A percentile compares a stretch with the other conserved stretches of the same genome.
phyloP scores from a whole-genome alignment of 2,797 vertebrate species.

The Clarias laeviceps region DNA sequence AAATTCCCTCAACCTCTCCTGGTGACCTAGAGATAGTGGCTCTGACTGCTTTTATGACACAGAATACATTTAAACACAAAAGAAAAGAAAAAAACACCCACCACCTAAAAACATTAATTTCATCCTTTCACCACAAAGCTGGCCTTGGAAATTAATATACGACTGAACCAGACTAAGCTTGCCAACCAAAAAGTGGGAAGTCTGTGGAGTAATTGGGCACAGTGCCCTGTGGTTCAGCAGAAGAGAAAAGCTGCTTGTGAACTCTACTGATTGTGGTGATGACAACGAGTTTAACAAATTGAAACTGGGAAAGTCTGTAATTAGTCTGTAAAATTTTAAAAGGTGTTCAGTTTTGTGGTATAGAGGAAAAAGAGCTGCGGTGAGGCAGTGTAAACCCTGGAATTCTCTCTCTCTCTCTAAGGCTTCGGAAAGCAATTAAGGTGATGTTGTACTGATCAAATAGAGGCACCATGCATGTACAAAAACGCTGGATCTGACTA shows the following conservation, averaged over 20 bases:
- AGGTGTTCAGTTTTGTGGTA: conserved; percentile 52
- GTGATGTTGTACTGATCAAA: conserved; percentile 75
- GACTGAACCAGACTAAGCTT: conserved; percentile 44
- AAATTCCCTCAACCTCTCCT: conserved; percentile 45
- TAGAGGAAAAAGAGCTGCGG: conserved; percentile 51
- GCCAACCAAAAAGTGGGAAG: conserved; percentile 43
- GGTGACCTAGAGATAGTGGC: conserved; percentile 55
- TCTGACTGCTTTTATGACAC: conserved; percentile 58
- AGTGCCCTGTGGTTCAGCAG: conserved; percentile 60
- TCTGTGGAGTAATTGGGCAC: conserved; percentile 24
- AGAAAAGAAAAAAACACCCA: conserved; percentile 36
- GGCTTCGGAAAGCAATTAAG: conserved; percentile 80
- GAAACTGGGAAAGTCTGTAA: conserved; percentile 73
- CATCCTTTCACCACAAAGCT: conserved; percentile 46
- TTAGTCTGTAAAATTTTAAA: conserved; percentile 56
- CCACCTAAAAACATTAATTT: conserved; percentile 53
- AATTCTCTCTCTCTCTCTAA: conserved; percentile 50
- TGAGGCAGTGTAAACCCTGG: conserved; percentile 39
- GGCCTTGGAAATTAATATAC: conserved; percentile 58
- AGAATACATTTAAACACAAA: conserved; percentile 57
- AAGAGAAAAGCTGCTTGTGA: conserved; percentile 66
- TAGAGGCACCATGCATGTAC: conserved; percentile 68
- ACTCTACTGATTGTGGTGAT: conserved; percentile 57
- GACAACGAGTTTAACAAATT: conserved; percentile 65
- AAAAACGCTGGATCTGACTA: conserved; percentile 27